These are phyloP conservation scores for Steinernema feltiae DNA, from an alignment of 1,140 invertebrate genomes.

Conservation along the genomic window DNA sequence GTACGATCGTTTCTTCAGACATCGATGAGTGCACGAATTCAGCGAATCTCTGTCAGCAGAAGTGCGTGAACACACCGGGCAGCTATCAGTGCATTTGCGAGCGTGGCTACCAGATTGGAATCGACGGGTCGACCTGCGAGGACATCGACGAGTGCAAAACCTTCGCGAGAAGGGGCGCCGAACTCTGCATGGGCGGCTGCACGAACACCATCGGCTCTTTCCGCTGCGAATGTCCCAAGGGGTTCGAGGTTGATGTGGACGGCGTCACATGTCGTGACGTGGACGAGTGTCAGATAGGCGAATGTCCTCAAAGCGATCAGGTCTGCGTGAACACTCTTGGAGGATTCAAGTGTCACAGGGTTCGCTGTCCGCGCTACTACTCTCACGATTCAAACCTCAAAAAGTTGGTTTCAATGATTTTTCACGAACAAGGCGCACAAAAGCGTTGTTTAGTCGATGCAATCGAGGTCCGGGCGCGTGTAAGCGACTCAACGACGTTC, in stretches of 20 bases:
- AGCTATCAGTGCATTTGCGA: constrained; percentile 60
- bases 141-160: constrained; percentile 58
- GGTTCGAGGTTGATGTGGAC: constrained; percentile 61
- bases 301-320: constrained; percentile 66
- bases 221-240: constrained; percentile 60
- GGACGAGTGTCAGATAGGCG: constrained; percentile 71
- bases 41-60: constrained; percentile 48
- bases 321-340: constrained; percentile 84
- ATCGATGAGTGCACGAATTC: constrained; percentile 57
- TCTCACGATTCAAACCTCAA: constrained; percentile 67
- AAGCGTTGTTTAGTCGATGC: constrained; percentile 49
- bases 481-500: constrained; percentile 27
- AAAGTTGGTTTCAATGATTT: constrained; percentile 65
- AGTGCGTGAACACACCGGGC: constrained; percentile 61
- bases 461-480: constrained; percentile 42
- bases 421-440: constrained; percentile 1
- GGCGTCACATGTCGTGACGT: constrained; percentile 67
- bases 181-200: constrained; percentile 63
- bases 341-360: constrained; percentile 75
- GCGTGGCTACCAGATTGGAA: constrained; percentile 60
- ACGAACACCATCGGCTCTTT: constrained; percentile 58
- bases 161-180: constrained; percentile 58
- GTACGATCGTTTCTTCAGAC: constrained; percentile 44
- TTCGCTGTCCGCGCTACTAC: constrained; percentile 78
- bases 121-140: constrained; percentile 59